Base-by-base conservation (phyloP, 1,140 invertebrate species). In the Pogonomyrmex californicus region DNA sequence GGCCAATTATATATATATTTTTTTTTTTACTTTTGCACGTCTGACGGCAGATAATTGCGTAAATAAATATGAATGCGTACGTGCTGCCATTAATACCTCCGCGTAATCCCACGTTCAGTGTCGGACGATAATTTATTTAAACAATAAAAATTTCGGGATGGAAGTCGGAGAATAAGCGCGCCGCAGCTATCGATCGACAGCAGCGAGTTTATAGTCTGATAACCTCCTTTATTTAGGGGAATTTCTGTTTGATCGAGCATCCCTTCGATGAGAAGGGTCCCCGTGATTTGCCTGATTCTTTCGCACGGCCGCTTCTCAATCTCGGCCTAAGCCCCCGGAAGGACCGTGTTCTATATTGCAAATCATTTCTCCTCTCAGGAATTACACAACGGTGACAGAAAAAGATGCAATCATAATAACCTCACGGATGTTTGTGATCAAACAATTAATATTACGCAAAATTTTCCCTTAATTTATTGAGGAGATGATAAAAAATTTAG, bases 201-300 rank as follows among this genome's bases (percentile, higher is more conserved):
- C 49, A 58, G 68, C 63, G 76, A 82, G 71, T 91, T 91, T 88
- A 91, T 85, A 88, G 89, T 76, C 65, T 71, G 76, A 81, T 66
- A 83, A 81, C 76, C 86, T 85, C 44, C 76, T 87, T 91, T 90
- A 87, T 91, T 91, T 83, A 66, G 79, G 65, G 60, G 85, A 89
- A 87, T 87, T 89, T 91, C 90, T 89, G 89, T 91, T 91, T 86
- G 90, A 89, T 91, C 89, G 87, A 88, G 89, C 81, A 78, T 87
- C 85, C 68, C 89, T 87, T 81, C 87, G 89, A 63, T 68, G 85
- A 89, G 81, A 88, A 90, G 90, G 90, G 87, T 86, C 70, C 62
- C 76, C 76, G 87, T 91, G 90, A 91, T 91, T 91, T 91, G 89
- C 81, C 82, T 89, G 90, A 92, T 92, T 92, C 87, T 92, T 89